phyloP scores from a whole-genome alignment of 2,113 vertebrate species.

The Anser cygnoides region DNA sequence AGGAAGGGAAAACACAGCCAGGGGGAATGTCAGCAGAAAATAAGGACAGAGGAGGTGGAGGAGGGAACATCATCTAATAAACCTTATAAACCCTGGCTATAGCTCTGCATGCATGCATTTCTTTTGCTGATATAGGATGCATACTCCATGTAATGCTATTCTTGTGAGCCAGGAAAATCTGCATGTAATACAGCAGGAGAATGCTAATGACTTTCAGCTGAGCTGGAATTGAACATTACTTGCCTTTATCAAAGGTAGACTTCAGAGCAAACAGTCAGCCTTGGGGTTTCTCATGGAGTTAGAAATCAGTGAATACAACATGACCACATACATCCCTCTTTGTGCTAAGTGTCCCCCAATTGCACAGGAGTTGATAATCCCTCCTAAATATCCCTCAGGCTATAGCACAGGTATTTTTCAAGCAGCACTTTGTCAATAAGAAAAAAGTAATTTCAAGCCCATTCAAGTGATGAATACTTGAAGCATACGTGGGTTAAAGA shows the following conservation, averaged over 20 bases:
- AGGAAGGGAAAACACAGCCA: constrained; percentile 50
- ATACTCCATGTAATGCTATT: constrained; percentile 42
- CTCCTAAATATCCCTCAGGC: background rate
- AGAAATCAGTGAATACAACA: background rate
- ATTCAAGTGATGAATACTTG: background rate
- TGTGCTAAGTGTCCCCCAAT: background rate
- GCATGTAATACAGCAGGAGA: constrained; percentile 59
- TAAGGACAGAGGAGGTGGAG: background rate
- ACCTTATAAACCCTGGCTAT: constrained; percentile 5
- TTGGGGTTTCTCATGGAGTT: background rate
- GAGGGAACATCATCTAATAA: constrained; percentile 30
- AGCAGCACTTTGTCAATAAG: background rate
- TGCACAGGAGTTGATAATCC: background rate
- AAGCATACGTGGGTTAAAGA: background rate
- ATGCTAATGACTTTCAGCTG: constrained; percentile 51
- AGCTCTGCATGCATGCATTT: constrained; percentile 24
- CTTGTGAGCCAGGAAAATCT: constrained; percentile 59
- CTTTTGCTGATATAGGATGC: constrained; percentile 38
- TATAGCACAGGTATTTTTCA: background rate
- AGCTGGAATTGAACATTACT: constrained; percentile 5
- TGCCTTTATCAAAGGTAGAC: constrained; percentile 24
- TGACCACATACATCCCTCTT: background rate
- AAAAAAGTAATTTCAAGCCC: background rate
- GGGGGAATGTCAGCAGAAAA: constrained; percentile 43
- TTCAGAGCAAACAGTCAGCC: background rate